Percentiles rank a stretch among this genome's conserved stretches.
phyloP scores from a whole-genome alignment of 1,140 invertebrate genomes.

The Scaptomyza graminum region DNA sequence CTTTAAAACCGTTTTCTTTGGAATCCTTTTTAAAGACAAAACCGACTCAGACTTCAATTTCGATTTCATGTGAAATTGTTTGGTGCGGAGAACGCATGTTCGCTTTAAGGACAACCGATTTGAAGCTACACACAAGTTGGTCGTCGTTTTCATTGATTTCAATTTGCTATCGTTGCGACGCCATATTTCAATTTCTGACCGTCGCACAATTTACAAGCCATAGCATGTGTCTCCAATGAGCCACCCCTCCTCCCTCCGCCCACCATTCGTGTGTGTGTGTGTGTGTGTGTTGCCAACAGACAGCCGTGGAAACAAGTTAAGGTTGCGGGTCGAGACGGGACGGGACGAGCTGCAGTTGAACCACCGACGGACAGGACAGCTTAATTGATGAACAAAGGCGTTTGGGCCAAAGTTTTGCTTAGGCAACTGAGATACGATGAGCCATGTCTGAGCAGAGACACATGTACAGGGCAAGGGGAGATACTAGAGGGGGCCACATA shows the following conservation, averaged over 20 bases:
- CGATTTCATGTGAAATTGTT: slow-evolving; percentile 9
- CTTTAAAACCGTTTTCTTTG: not conserved
- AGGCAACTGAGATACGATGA: slow-evolving; percentile 33
- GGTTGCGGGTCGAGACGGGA: not conserved
- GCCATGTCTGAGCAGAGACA: slow-evolving; percentile 27
- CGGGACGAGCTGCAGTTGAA: not conserved
- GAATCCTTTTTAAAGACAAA: slow-evolving; percentile 14
- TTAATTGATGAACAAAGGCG: slow-evolving; percentile 64
- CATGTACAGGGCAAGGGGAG: not conserved
- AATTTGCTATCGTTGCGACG: slow-evolving; percentile 76
- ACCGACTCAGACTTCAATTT: slow-evolving; percentile 19
- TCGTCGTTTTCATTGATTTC: slow-evolving; percentile 72
- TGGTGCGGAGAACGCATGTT: not conserved
- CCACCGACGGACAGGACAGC: slow-evolving; percentile 44
- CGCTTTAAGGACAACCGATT: slow-evolving; percentile 14
- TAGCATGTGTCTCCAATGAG: slow-evolving; percentile 76
- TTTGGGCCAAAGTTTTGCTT: slow-evolving; percentile 50
- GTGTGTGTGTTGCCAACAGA: slow-evolving; percentile 14
- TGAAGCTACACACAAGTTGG: slow-evolving; percentile 24
- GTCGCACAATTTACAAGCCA: slow-evolving; percentile 77
- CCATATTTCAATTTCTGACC: slow-evolving; percentile 81
- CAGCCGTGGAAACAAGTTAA: slow-evolving; percentile 11
- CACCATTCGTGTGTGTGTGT: slow-evolving; percentile 8
- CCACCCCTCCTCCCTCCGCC: slow-evolving; percentile 6
- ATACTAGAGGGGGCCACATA: slow-evolving; percentile 1